Evolutionary conservation across 2,888 invertebrate genomes (phyloP).

Genomic region (Dusona sp.): DNA sequence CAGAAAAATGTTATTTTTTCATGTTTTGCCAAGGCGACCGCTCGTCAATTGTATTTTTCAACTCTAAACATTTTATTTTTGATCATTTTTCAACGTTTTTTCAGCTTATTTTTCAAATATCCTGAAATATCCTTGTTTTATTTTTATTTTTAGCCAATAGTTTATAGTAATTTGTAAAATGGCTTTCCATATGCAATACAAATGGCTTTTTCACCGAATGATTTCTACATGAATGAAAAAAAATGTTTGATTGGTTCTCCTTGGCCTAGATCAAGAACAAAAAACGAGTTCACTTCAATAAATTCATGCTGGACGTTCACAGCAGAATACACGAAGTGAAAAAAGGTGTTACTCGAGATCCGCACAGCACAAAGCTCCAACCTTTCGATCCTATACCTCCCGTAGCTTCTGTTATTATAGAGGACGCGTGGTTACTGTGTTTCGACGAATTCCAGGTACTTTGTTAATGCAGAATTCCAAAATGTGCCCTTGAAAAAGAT

Average conservation of each 20-base stretch:
- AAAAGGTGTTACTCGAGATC: constrained; percentile 86
- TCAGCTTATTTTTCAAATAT: not conserved
- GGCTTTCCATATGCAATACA: constrained; percentile 76
- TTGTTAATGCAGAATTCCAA: not conserved
- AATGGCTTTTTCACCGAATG: constrained; percentile 32
- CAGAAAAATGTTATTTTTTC: not conserved
- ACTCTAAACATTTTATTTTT: not conserved
- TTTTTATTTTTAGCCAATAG: not conserved
- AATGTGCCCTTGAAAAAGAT: not conserved
- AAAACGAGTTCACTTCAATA: constrained; percentile 96
- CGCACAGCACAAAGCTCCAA: constrained; percentile 86
- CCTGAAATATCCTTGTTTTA: not conserved
- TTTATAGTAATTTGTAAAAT: not conserved
- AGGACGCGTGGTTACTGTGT: constrained; percentile 96
- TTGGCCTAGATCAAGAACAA: constrained; percentile 88
- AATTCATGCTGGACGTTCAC: constrained; percentile 99
- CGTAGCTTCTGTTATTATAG: constrained; percentile 94
- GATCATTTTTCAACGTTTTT: not conserved
- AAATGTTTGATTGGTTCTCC: constrained; percentile 61
- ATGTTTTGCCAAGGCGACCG: not conserved
- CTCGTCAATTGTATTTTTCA: not conserved
- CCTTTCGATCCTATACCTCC: constrained; percentile 98
- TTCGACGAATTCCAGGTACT: constrained; percentile 98
- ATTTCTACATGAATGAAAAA: not conserved
- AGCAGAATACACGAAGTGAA: constrained; percentile 95